Evolutionary conservation across 2,113 vertebrate genomes (phyloP), one percentile per base, ranked within the genome.

Genomic region (Bettongia penicillata): DNA sequence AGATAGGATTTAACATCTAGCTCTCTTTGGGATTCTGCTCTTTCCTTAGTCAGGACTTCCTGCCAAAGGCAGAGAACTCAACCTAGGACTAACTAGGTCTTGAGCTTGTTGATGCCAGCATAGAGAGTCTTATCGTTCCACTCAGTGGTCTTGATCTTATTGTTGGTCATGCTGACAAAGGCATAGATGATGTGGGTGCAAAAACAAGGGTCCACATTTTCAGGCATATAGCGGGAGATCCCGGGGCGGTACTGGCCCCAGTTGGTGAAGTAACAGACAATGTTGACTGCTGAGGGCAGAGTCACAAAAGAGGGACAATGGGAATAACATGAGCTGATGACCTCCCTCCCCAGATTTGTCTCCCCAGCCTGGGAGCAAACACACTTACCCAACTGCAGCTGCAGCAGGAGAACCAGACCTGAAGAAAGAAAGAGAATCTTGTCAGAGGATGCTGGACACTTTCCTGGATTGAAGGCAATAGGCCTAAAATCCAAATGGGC

Each of bases 261-360:
- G 97, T 97, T 99, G 95, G 98, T 98, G 95, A 99, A 99, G 96
- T 98, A 99, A 95, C 98, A 98, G 57, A 98, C 98, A 55, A 98
- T 97, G 57, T 98, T 98, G 93, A 96, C 96, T 77, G 98, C 96
- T 47, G 97, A 93, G 26, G 95, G 98, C 98, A 95, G 48, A 92
- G 92, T 94, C 90, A 23, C n/a, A 53, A 89, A 84, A 52, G 19
- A 94, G 19, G 51, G 51, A 94, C 57, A 92, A 19, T 12, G 12
- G 8, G 6, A 14, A 77, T 43, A 19, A 22, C 49, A 16, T 68
- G 92, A n/a, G 12, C 49, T 93, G 57, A 47, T 12, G 8, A n/a
- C 90, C 90, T 6, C 26, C 23, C 24, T 8, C 31, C 14, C 31
- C 25, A 23, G 14, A 1, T 49, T 48, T 47, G 9, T 24, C 24